Evolutionary conservation across 2,113 vertebrate species (phyloP), one percentile per base, ranked within the genome.

Genomic region (Petaurus breviceps): DNA sequence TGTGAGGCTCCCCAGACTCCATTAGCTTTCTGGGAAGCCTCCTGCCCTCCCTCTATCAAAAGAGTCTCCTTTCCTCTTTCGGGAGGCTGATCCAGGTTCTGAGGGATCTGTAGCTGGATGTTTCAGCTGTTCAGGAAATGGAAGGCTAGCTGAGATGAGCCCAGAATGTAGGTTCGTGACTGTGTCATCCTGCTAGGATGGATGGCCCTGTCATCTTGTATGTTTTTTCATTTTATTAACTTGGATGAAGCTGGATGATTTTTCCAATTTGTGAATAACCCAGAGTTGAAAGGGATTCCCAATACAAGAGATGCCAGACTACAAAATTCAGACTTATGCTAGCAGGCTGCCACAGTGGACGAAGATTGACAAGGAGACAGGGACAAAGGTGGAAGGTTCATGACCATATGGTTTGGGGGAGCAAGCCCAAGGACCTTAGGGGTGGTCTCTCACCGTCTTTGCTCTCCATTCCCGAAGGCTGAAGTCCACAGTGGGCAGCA

Each of bases 401-500:
- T 47, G 57, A 28, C 57, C 31, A 37, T 11, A 14, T 11, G 28
- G 91, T 46, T 43, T 92, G 92, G 57, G 77, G 95, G 52, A 96
- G 51, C 53, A 92, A 90, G 10, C 2, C 8, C 84, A 26, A 51
- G 7, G 89, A 37, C 26, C 61, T n/a, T 51, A 92, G 25, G 19
- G 89, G 14, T 94, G 92, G 90, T 96, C 96, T 97, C 99, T 99
- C 97, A 99, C 99, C 95, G 97, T 98, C 98, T 98, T 98, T 46
- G 97, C 96, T 97, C 98, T 98, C 99, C 99, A 99, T 95, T 99
- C 97, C 97, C 96, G 97, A 95, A 98, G 96, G 91, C 93, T 99
- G n/a, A 99, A 97, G 92, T 98, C 99, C 97, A 99, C 99, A 91
- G 97, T 95, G 84, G 99, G 99, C 95, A 99, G 97, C 92, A 97